Evolutionary conservation across 2,113 vertebrate genomes (phyloP), one percentile per base, ranked within the genome.

Genomic region (Nothobranchius kuhntae): DNA sequence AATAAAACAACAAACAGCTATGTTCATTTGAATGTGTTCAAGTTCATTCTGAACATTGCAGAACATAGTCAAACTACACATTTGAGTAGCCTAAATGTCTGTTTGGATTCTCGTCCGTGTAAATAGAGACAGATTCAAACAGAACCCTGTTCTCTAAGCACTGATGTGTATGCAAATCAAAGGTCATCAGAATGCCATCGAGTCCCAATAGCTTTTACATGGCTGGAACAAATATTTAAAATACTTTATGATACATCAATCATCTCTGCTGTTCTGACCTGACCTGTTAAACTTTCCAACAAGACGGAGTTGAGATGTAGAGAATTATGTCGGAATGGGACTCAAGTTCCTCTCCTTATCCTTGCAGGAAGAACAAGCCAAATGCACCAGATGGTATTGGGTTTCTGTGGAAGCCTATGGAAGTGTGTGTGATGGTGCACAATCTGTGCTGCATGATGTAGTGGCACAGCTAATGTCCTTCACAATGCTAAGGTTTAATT

Each of bases 121-220:
- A 30, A 30, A 30, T 30, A 30, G 30, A 30, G 30, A 2, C 10
- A 2, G 42, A 38, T 57, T 72, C 7, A 35, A 65, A 71, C 53
- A 13, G 51, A 30, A 59, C 13, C 30, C 2, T 63, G 50, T 76
- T 72, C 54, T 62, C 53, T 50, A 47, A 61, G 61, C 50, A 65
- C 44, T 75, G 56, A 73, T 71, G 61, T 61, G 52, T 36, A 59
- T 66, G 54, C 17, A 45, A 47, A 47, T 53, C 12, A 38, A 69
- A 68, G 30, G 50, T 56, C 68, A 61, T 14, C 48, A 53, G 40
- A 68, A 73, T 12, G 9, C 53, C 64, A 59, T 14, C 26, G 67
- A 65, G 55, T 81, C 77, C 64, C 78, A 42, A 13, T 3, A 59
- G 77, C 73, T 15, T 44, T 56, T 12, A 68, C 72, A 85, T 80